phyloP scores from a whole-genome alignment of 35 echinoderm and acorn worm genomes.

The Diadema setosum region DNA sequence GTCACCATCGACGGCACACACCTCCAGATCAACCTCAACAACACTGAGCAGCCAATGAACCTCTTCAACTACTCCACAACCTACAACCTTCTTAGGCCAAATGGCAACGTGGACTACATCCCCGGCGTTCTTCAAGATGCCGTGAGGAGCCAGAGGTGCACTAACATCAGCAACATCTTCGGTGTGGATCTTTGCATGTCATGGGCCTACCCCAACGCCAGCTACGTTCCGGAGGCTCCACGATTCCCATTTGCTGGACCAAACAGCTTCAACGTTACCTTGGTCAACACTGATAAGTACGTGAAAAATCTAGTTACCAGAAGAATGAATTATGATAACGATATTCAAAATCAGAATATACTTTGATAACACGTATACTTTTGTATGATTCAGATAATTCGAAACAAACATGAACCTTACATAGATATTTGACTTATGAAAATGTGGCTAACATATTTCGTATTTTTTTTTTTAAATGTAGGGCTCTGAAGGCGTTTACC shows the following conservation, averaged over 20 bases:
- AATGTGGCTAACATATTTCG: too few species aligned
- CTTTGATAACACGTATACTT: too few species aligned
- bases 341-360: too few species aligned
- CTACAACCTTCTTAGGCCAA: constrained; percentile 57
- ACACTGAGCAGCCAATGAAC: constrained; percentile 73
- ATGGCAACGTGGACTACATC: constrained; percentile 48
- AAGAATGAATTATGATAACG: too few species aligned
- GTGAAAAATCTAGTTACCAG: constrained; percentile 11
- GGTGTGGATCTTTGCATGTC: constrained; percentile 68
- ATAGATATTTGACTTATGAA: too few species aligned
- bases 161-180: constrained; percentile 27
- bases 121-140: constrained; percentile 71
- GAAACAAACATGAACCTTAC: too few species aligned
- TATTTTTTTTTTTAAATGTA: constrained; percentile 22
- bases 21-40: constrained; percentile 84
- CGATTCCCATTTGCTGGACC: constrained; percentile 96
- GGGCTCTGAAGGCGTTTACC: constrained; percentile 63
- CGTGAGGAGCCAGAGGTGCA: constrained; percentile 52
- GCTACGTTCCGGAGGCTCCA: constrained; percentile 77
- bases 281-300: constrained; percentile 80
- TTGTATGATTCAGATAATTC: too few species aligned
- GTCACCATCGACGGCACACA: constrained; percentile 69
- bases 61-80: constrained; percentile 89
- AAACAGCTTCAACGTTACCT: constrained; percentile 79
- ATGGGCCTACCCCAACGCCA: constrained; percentile 94